Conservation (phyloP, 2,797 vertebrate species). For the Lepilemur ruficaudatus region DNA sequence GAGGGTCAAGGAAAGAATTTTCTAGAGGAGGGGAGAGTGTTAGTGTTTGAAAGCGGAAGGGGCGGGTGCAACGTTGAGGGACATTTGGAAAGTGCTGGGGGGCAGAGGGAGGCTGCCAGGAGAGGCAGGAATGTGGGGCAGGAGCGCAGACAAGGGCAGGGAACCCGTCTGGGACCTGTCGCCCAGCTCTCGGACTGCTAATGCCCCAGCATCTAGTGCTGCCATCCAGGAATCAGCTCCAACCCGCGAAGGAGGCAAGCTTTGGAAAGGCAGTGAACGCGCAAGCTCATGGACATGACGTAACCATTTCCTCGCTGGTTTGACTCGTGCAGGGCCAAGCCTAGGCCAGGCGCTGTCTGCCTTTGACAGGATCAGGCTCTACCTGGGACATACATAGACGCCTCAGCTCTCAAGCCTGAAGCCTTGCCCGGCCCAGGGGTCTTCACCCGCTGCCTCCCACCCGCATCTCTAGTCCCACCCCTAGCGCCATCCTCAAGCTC, state of each 20-base stretch:
- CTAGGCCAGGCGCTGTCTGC: background rate
- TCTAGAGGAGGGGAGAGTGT: background rate
- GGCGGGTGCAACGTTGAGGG: background rate
- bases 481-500: background rate
- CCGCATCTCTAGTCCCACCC: background rate
- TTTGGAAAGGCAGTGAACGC: background rate
- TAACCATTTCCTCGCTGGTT: background rate
- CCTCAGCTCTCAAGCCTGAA: background rate
- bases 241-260: too few relatives aligned
- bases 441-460: background rate
- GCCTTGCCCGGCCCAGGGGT: background rate
- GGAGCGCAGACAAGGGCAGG: accelerated
- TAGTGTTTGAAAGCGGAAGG: background rate
- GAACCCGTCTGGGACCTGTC: background rate
- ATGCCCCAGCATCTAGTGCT: background rate
- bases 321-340: background rate
- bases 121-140: accelerated
- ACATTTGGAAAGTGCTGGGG: background rate
- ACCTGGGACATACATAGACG: background rate
- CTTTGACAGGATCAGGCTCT: background rate
- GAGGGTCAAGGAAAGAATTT: constrained; percentile 34
- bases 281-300: accelerated
- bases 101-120: accelerated
- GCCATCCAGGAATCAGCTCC: background rate
- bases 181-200: background rate